Evolutionary conservation across 2,888 invertebrate genomes (phyloP).

Genomic region (Andrena camellia): DNA sequence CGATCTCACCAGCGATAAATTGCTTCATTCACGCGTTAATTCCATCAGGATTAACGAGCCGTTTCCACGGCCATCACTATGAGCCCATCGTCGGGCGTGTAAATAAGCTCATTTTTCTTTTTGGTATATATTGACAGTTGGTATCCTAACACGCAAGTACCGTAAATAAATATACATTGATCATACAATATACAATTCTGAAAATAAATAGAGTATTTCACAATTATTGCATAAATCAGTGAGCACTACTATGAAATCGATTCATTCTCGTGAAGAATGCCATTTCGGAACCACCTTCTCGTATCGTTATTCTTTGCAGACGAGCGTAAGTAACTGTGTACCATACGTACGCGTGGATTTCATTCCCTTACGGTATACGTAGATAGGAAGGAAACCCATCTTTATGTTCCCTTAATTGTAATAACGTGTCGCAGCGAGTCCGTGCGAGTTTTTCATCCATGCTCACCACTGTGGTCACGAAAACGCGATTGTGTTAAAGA

Average conservation of each 20-base stretch:
- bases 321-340: slow-evolving; percentile 42
- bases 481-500: slow-evolving; percentile 7
- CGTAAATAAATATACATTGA: slow-evolving; percentile 64
- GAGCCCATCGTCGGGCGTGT: slow-evolving; percentile 42
- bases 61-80: slow-evolving; percentile 28
- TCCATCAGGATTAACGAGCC: slow-evolving; percentile 35
- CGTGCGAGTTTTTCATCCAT: slow-evolving; percentile 9
- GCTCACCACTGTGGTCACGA: slow-evolving; percentile 1
- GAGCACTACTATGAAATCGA: slow-evolving; percentile 61
- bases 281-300: slow-evolving; percentile 6
- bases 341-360: slow-evolving; percentile 7
- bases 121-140: slow-evolving; percentile 67
- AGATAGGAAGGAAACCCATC: slow-evolving; percentile 23
- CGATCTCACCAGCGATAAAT: slow-evolving; percentile 26
- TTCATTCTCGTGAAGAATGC: slow-evolving; percentile 16
- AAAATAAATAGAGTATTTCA: slow-evolving; percentile 70
- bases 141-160: slow-evolving; percentile 47
- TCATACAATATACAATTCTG: slow-evolving; percentile 54
- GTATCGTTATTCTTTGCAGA: slow-evolving; percentile 20
- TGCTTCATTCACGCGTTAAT: slow-evolving; percentile 38
- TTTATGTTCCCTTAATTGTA: slow-evolving; percentile 1
- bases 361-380: slow-evolving; percentile 4
- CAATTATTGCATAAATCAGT: slow-evolving; percentile 76
- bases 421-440: slow-evolving; percentile 13
- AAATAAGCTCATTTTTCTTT: slow-evolving; percentile 65